Evolutionary conservation across 2,888 invertebrate genomes (phyloP).

Genomic region (Rosalia funebris): DNA sequence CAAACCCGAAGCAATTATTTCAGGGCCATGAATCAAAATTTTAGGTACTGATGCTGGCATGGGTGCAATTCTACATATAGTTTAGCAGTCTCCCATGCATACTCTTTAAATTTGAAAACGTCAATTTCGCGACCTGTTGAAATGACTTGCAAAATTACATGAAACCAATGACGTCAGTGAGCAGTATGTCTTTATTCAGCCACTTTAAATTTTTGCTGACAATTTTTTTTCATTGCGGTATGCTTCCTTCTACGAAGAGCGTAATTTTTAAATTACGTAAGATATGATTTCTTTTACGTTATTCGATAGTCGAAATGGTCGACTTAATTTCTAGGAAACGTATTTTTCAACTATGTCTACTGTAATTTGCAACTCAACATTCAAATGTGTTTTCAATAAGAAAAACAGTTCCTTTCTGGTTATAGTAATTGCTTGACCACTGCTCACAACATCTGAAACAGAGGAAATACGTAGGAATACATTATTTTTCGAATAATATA

Average conservation of each 20-base stretch:
- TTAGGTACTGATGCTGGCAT: no score
- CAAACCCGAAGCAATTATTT: no score
- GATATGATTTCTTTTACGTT: not conserved
- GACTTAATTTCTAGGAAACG: not conserved
- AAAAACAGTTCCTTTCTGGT: not conserved
- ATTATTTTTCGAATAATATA: not conserved
- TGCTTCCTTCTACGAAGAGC: not conserved
- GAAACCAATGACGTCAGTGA: not conserved
- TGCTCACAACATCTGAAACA: not conserved
- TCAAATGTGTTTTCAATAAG: not conserved
- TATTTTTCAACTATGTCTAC: not conserved
- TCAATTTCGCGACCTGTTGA: not conserved
- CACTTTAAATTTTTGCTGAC: not conserved
- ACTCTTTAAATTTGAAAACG: not conserved
- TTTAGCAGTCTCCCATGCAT: not conserved
- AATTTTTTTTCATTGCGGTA: not conserved
- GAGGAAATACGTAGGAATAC: not conserved
- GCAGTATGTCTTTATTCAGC: not conserved
- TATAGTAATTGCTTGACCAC: not conserved
- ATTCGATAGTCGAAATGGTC: not conserved
- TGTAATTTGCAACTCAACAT: not conserved
- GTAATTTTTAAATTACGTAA: not conserved
- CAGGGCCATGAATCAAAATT: no score
- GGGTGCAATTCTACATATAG: no score
- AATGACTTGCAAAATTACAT: not conserved